phyloP scores from a whole-genome alignment of 2,797 vertebrate genomes.

The Sebastiscus albofasciatus region DNA sequence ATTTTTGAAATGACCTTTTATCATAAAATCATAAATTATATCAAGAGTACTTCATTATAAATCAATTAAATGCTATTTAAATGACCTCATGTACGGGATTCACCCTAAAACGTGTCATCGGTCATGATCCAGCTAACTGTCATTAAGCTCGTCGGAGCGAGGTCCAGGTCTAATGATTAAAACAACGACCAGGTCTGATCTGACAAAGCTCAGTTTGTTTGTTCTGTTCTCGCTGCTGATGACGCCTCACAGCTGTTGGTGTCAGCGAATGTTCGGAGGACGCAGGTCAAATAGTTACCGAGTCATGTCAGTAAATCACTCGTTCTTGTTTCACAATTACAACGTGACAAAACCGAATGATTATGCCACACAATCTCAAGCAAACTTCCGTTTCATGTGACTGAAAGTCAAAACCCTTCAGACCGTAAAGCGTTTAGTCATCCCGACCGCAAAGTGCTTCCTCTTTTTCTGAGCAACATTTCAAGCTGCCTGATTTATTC shows the following conservation, averaged over 20 bases:
- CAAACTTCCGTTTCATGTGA: conserved; percentile 13
- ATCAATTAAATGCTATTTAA: not conserved
- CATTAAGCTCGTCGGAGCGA: not conserved
- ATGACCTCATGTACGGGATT: not conserved
- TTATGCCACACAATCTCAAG: not conserved
- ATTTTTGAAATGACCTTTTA: too few species aligned
- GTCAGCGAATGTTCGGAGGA: not conserved
- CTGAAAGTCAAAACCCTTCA: not conserved
- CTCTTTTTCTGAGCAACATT: not conserved
- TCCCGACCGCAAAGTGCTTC: not conserved
- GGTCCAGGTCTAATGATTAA: not conserved
- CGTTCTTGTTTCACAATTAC: not conserved
- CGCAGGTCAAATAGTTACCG: conserved; percentile 10
- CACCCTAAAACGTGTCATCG: too few species aligned
- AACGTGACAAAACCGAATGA: not conserved
- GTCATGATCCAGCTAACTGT: not conserved
- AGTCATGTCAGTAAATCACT: conserved; percentile 10
- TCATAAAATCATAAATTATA: not conserved
- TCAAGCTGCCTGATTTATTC: not conserved
- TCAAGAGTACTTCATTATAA: not conserved
- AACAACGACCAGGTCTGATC: not conserved
- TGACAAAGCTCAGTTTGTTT: not conserved
- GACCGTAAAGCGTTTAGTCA: not conserved
- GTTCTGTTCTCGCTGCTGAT: not conserved
- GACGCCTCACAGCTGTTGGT: not conserved